These are phyloP conservation scores for Oceanodroma leucorhoa DNA, from an alignment of 2,797 vertebrate genomes.

Conservation along the genomic window DNA sequence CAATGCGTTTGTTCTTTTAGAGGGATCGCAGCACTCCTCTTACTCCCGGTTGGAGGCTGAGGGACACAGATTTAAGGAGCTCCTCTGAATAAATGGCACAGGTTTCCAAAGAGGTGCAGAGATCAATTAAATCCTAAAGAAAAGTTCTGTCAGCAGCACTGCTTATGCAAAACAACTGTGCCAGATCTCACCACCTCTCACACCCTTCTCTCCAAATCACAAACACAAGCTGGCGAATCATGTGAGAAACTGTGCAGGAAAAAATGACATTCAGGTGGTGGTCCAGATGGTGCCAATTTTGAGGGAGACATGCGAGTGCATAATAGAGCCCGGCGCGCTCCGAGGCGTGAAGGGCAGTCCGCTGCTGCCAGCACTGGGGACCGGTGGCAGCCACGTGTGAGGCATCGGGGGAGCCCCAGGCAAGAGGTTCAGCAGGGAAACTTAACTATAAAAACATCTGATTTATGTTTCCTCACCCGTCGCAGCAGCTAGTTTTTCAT, in stretches of 20 bases:
- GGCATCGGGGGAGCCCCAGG: background rate
- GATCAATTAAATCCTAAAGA: slow-evolving; percentile 30
- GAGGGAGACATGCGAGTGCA: slow-evolving; percentile 47
- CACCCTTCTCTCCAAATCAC: background rate
- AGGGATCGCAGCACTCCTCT: background rate
- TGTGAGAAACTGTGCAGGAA: slow-evolving; percentile 45
- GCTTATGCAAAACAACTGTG: slow-evolving; percentile 27
- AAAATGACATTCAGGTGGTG: slow-evolving; percentile 70
- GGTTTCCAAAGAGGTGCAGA: slow-evolving; percentile 10
- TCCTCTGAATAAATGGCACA: background rate
- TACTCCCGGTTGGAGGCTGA: background rate
- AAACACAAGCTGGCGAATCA: slow-evolving; percentile 62
- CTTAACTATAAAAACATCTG: background rate
- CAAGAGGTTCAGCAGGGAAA: background rate
- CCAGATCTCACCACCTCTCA: slow-evolving; percentile 55
- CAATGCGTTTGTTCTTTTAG: background rate
- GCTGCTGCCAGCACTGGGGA: background rate
- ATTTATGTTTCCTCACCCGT: background rate
- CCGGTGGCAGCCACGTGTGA: background rate
- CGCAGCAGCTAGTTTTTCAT: background rate
- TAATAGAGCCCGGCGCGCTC: background rate
- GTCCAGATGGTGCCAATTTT: slow-evolving; percentile 74
- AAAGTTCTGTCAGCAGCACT: background rate
- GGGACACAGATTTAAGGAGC: background rate
- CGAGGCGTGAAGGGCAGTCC: slow-evolving; percentile 60